Conservation (phyloP, 2,888 invertebrate species). For the Lepidocyrtinus sp. region DNA sequence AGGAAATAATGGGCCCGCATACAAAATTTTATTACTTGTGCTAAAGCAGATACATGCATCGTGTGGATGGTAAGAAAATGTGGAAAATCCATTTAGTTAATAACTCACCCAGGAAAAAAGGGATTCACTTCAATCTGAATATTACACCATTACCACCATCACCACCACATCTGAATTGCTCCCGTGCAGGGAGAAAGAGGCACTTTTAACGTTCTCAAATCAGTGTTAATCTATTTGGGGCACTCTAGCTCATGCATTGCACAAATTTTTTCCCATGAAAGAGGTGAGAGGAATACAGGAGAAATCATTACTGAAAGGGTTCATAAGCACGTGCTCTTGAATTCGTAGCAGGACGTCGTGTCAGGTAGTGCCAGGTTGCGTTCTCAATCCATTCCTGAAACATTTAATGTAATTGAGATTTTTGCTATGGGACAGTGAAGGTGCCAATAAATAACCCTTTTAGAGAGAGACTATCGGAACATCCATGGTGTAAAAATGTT, state of each 20-base stretch:
- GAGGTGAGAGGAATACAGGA: neutral
- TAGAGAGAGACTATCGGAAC: too few relatives aligned
- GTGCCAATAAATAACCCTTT: too few relatives aligned
- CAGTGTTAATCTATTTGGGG: slow-evolving; percentile 19
- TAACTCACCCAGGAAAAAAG: slow-evolving; percentile 33
- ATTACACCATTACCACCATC: too few relatives aligned
- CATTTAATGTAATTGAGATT: slow-evolving; percentile 1
- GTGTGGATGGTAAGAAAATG: too few relatives aligned
- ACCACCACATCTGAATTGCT: neutral
- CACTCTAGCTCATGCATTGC: too few relatives aligned
- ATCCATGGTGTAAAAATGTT: too few relatives aligned
- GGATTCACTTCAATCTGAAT: slow-evolving; percentile 12
- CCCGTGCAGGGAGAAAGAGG: neutral
- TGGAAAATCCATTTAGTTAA: slow-evolving; percentile 48
- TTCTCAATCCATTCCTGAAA: slow-evolving; percentile 1
- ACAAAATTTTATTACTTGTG: too few relatives aligned
- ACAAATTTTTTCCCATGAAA: neutral
- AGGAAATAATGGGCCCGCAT: neutral
- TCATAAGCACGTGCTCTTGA: slow-evolving; percentile 38
- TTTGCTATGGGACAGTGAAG: neutral
- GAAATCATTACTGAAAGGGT: neutral
- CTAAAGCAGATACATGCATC: too few relatives aligned
- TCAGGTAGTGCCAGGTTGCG: slow-evolving; percentile 43
- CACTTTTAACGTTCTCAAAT: neutral
- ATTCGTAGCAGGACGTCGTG: slow-evolving; percentile 25